phyloP scores from a whole-genome alignment of 2,888 invertebrate species.

The Coleophora deauratella region DNA sequence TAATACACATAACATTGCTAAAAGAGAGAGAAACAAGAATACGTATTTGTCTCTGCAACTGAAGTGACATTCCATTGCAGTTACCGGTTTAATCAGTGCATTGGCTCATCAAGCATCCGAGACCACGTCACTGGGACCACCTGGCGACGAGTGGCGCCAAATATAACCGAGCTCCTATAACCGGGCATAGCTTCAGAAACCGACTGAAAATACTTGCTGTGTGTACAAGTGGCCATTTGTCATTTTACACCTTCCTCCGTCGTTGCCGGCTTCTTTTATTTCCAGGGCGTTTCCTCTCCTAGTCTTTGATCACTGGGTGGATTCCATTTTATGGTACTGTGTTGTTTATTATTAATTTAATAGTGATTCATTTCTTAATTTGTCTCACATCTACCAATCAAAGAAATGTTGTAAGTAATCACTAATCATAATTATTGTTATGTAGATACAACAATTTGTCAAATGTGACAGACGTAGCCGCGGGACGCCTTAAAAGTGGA shows the following conservation, averaged over 20 bases:
- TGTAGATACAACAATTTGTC: too few species aligned
- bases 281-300: too few species aligned
- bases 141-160: slow-evolving; percentile 45
- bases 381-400: too few species aligned
- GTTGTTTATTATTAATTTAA: too few species aligned
- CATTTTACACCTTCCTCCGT: slow-evolving; percentile 10
- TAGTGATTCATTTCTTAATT: too few species aligned
- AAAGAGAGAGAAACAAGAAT: neutral
- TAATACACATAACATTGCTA: too few species aligned
- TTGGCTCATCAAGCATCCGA: slow-evolving; percentile 21
- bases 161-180: slow-evolving; percentile 32
- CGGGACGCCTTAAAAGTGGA: too few species aligned
- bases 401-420: too few species aligned
- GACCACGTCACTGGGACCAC: slow-evolving; percentile 31
- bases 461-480: too few species aligned
- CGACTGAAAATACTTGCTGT: slow-evolving; percentile 19
- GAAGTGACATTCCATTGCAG: neutral
- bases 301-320: too few species aligned
- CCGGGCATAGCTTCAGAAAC: slow-evolving; percentile 7
- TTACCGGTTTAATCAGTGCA: slow-evolving; percentile 11
- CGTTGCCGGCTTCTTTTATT: neutral
- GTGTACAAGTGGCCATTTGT: slow-evolving; percentile 21
- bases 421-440: too few species aligned
- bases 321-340: too few species aligned
- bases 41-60: neutral